phyloP scores from a whole-genome alignment of 2,113 vertebrate species.

The Egretta garzetta region DNA sequence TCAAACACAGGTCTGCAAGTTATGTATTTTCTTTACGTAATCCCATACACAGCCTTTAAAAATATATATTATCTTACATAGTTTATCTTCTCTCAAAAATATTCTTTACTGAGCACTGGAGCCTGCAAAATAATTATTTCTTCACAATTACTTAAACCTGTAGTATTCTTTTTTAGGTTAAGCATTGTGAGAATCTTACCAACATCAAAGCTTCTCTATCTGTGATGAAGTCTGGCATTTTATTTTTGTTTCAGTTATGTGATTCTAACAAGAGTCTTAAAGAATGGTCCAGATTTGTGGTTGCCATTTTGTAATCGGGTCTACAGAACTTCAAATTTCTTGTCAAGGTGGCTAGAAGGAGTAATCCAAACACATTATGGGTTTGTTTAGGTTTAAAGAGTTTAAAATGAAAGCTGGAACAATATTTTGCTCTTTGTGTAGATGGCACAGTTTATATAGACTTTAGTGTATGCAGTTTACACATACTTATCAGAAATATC shows the following conservation, averaged over 20 bases:
- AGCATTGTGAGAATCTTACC: neutral
- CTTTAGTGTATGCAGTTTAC: neutral
- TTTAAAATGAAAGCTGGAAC: neutral
- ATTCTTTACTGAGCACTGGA: neutral
- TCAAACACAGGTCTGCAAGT: neutral
- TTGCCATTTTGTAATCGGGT: neutral
- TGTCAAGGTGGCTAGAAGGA: neutral
- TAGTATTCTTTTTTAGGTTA: neutral
- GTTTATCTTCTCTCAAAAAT: neutral
- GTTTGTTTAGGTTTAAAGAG: neutral
- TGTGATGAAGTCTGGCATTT: neutral
- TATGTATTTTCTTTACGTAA: neutral
- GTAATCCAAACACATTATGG: neutral
- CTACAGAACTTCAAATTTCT: neutral
- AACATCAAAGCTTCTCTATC: neutral
- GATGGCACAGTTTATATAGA: neutral
- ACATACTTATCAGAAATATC: neutral
- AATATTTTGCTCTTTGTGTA: neutral
- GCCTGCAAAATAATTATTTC: neutral
- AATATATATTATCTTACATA: neutral
- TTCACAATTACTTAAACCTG: neutral
- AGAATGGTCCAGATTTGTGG: neutral
- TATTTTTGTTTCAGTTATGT: neutral
- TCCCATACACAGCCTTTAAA: neutral
- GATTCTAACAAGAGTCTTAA: neutral